phyloP scores from a whole-genome alignment of 2,888 invertebrate genomes.

The Drosophila subsilvestris region DNA sequence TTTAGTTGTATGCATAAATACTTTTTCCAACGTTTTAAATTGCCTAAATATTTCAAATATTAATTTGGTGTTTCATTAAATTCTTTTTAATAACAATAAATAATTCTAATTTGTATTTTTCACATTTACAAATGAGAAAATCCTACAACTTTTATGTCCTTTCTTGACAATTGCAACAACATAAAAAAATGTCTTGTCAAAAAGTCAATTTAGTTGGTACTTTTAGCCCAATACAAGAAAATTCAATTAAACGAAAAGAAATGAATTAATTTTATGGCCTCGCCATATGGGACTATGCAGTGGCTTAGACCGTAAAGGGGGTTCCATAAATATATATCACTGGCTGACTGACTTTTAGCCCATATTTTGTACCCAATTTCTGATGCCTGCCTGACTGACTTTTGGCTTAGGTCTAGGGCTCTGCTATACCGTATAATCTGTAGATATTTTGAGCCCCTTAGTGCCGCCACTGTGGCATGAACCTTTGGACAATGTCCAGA shows the following conservation, averaged over 20 bases:
- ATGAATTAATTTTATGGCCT: constrained; percentile 40
- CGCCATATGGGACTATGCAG: constrained; percentile 11
- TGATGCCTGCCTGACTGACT: neutral
- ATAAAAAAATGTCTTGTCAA: neutral
- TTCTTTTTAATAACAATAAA: neutral
- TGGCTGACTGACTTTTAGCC: neutral
- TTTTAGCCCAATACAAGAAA: constrained; percentile 25
- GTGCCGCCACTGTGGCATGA: neutral
- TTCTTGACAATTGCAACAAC: neutral
- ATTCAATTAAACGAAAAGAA: constrained; percentile 40
- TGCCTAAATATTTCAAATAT: neutral
- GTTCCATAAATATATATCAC: neutral
- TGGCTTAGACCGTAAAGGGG: neutral
- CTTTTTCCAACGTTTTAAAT: no score
- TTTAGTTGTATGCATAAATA: no score
- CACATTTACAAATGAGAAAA: no score
- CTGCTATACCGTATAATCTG: neutral
- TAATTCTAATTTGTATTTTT: no score
- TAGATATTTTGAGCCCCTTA: neutral
- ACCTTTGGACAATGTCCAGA: constrained; percentile 15
- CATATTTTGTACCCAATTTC: no score
- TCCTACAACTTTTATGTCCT: neutral
- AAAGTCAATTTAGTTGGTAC: neutral
- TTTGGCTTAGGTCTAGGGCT: neutral
- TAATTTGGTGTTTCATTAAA: neutral